Base-by-base conservation (phyloP, 2,888 invertebrate species). In the Troglohyphantes excavatus region DNA sequence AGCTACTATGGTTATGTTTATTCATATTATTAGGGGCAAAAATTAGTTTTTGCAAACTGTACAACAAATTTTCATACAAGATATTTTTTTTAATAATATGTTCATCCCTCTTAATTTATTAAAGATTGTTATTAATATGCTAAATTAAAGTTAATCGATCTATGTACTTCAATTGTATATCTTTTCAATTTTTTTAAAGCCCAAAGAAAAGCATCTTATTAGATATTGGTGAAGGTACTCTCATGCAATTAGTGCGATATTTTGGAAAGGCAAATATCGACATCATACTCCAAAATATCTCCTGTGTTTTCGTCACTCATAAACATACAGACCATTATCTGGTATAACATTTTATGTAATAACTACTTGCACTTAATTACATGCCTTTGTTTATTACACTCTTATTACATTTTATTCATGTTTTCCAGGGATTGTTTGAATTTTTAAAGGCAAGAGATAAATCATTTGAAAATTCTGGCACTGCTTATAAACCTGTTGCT, bases 311-410 rank as follows among this genome's bases (percentile, higher is more conserved):
- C 93, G 94, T 99, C 53, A 99, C 99, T 0, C 99, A 99, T 94
- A 94, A 98, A 84, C 99, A 99, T 93, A 98, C 98, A 0, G 99
- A 99, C 94, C 99, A 99, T 94, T 99, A 99, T 93, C 95, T 98
- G 72, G 72, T 84, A 90, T 53, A 17, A 70, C 63, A 29, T 59
- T 21, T 27, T 78, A 2, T 43, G 19, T 43, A 46, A 72, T 72
- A 46, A 19, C 39, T 17, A 68, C 6, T 70, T 2, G 0, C n/a
- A n/a, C n/a, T n/a, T n/a, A n/a, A n/a, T n/a, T n/a, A n/a, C n/a
- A n/a, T n/a, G n/a, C n/a, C n/a, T 68, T 43, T 73, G 11, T 59
- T 59, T 11, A 29, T 33, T 68, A n/a, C 0, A n/a, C 9, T 33
- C 29, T n/a, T n/a, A 1, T 63, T 6, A n/a, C 61, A 21, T n/a